Percentiles rank a stretch among this genome's conserved stretches.
Evolutionary conservation across 2,797 vertebrate species (phyloP).

Genomic region (Pyrocephalus nanus): DNA sequence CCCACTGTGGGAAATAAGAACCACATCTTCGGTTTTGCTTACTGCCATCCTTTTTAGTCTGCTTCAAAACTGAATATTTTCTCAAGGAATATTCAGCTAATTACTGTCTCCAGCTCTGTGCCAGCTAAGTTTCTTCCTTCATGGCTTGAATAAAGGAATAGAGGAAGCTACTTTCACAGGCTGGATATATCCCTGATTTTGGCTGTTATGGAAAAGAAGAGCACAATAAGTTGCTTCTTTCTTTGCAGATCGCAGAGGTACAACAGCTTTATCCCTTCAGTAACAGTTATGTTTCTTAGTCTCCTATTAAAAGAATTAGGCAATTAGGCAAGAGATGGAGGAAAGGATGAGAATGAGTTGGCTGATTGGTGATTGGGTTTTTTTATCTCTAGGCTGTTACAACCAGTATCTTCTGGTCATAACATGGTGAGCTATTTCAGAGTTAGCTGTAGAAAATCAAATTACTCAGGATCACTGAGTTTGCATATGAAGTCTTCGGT

Average conservation of each 20-base stretch:
- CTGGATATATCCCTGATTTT: background rate
- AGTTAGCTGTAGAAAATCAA: background rate
- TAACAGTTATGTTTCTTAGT: background rate
- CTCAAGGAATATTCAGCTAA: background rate
- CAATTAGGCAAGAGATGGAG: background rate
- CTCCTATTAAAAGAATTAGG: background rate
- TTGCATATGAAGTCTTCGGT: background rate
- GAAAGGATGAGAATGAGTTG: background rate
- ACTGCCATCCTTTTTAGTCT: background rate
- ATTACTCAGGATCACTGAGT: background rate
- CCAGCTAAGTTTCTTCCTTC: background rate
- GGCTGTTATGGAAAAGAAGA: background rate
- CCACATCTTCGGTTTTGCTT: background rate
- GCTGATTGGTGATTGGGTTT: background rate
- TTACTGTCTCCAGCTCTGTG: background rate
- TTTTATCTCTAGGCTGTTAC: background rate
- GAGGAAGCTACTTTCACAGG: background rate
- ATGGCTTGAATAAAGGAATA: background rate
- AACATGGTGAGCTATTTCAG: background rate
- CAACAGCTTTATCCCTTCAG: background rate
- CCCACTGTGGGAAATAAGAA: background rate
- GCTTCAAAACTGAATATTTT: background rate
- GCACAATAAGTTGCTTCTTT: background rate
- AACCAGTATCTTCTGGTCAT: background rate
- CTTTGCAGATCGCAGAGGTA: background rate